phyloP scores from a whole-genome alignment of 2,797 vertebrate genomes.

The Danio kyathit region DNA sequence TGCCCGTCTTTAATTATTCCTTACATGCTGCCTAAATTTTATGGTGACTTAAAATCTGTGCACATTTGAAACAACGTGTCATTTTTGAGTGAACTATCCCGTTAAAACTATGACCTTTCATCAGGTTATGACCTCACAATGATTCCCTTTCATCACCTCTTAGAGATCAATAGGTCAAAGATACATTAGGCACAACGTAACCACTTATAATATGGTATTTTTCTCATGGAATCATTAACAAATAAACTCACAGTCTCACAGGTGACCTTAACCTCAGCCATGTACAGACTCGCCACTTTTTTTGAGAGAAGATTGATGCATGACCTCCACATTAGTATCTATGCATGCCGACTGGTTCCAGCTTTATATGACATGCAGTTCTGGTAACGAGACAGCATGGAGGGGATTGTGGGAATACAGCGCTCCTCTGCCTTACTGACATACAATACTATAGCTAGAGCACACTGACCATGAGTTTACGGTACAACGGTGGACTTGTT shows the following conservation, averaged over 20 bases:
- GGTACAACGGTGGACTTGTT: constrained; percentile 57
- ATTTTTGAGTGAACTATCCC: constrained; percentile 31
- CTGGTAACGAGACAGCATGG: constrained; percentile 54
- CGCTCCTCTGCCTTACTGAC: constrained; percentile 57
- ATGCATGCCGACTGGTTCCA: constrained; percentile 66
- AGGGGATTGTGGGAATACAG: constrained; percentile 46
- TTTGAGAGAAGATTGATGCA: constrained; percentile 57
- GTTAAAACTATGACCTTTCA: constrained; percentile 4
- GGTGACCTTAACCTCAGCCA: constrained; percentile 32
- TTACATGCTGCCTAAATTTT: too few relatives aligned
- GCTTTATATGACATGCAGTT: constrained; percentile 62
- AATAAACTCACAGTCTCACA: constrained; percentile 17
- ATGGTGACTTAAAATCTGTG: neutral
- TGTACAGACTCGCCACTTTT: constrained; percentile 32
- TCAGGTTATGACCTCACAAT: neutral
- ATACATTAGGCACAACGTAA: constrained; percentile 1
- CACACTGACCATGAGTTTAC: constrained; percentile 59
- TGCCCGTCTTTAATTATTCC: too few relatives aligned
- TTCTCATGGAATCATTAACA: neutral
- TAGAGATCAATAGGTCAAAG: constrained; percentile 17
- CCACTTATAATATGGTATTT: neutral
- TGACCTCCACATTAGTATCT: constrained; percentile 66
- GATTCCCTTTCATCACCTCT: neutral
- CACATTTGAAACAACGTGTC: constrained; percentile 7
- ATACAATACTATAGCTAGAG: constrained; percentile 31